Base-by-base conservation (phyloP, 2,113 vertebrate genomes). In the Phylloscopus whistleri region DNA sequence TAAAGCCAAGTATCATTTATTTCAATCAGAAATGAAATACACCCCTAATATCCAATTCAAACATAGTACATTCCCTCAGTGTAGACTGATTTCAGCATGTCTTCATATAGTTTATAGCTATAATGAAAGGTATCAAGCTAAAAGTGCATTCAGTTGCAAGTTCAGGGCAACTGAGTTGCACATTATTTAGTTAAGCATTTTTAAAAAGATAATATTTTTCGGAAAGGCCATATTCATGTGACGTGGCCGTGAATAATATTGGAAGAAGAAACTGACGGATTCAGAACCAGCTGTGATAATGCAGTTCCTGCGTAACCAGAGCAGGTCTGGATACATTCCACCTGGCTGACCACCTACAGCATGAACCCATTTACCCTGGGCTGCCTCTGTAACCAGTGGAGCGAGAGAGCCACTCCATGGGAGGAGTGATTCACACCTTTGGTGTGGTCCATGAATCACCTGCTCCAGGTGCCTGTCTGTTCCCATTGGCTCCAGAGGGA, bases 371-470 rank as follows among this genome's bases (percentile, higher is more conserved):
- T 95, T 89, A 63, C 86, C 89, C 76, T 26, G 0, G 6, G 19
- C 4, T 81, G 64, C 76, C 89, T 92, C 94, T 93, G 68, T 96
- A 92, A 94, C 93, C 95, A 93, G 86, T 7, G 69, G 80, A 78
- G 83, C 1, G 0, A 86, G 83, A 55, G 80, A 96, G 48, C 83
- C 79, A 35, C 76, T 96, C 51, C 76, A 86, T 2, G 72, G 67
- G 88, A 83, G 30, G 75, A 80, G 43, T 95, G 83, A 89, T 93
- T 93, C 93, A 94, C 60, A 60, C n/a, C 91, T 91, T 95, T 95
- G 96, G 94, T 89, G 95, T 97, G 96, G 96, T 68, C 91, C 89
- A 16, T 96, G 95, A 95, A 91, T 96, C 96, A 97, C 84, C 70
- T 5, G 15, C 95, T 93, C 63, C 26, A 31, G 93, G 72, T 75